Conservation (phyloP, 2,113 vertebrate species). For the Charina bottae region DNA sequence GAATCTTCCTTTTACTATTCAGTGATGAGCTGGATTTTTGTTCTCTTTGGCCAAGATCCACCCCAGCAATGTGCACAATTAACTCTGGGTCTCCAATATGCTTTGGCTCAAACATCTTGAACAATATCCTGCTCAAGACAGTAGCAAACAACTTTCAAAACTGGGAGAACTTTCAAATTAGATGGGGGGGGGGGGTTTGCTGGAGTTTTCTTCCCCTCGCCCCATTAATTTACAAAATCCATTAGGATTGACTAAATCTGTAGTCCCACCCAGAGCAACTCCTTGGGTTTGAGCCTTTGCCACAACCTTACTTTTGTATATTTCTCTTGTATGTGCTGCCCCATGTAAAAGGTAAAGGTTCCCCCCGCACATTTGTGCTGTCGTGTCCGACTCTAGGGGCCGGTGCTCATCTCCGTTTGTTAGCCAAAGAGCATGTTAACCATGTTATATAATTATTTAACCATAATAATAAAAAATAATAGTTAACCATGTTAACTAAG, state of each 20-base stretch:
- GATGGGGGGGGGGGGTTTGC: not conserved
- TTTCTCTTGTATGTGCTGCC: not conserved
- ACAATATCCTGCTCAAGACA: not conserved
- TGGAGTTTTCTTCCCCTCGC: not conserved
- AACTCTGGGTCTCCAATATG: too few species aligned
- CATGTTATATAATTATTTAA: too few species aligned
- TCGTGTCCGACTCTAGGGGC: too few species aligned
- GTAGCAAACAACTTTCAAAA: not conserved
- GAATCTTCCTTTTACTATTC: not conserved
- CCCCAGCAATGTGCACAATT: not conserved
- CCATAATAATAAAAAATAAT: too few species aligned
- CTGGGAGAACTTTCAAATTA: not conserved
- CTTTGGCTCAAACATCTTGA: too few species aligned
- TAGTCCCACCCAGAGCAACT: not conserved
- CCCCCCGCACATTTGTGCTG: too few species aligned
- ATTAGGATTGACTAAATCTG: not conserved
- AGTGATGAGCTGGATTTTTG: not conserved
- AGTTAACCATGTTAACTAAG: too few species aligned
- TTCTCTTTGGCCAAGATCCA: not conserved
- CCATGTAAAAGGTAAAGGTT: too few species aligned
- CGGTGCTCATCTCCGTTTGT: too few species aligned
- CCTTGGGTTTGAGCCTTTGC: not conserved
- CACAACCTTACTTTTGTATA: not conserved
- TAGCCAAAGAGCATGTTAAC: too few species aligned
- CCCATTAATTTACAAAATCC: not conserved